Conservation (phyloP, 2,797 vertebrate genomes). For the Denticeps clupeoides region DNA sequence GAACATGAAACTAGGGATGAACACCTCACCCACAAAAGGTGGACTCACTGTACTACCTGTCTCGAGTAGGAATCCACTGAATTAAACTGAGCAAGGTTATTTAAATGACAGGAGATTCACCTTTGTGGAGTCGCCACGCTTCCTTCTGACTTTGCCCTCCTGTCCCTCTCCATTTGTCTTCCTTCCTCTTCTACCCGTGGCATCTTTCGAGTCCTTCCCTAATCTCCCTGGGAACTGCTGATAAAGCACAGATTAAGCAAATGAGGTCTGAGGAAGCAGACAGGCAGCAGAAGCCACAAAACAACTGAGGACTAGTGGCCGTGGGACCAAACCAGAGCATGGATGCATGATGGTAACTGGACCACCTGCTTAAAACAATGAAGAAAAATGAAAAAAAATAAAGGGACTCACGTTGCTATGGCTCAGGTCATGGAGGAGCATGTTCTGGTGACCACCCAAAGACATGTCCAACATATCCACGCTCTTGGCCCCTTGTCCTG, state of each 20-base stretch:
- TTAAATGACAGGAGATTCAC: no score
- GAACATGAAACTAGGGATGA: no score
- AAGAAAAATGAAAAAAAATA: no score
- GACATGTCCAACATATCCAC: slow-evolving; percentile 65
- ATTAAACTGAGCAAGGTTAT: neutral
- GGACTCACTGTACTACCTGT: no score
- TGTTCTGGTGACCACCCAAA: slow-evolving; percentile 64
- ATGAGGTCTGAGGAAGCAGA: neutral
- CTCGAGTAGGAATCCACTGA: no score
- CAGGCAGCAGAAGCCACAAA: neutral
- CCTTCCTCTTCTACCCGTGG: slow-evolving; percentile 75
- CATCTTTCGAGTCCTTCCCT: slow-evolving; percentile 72
- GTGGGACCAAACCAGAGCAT: no score
- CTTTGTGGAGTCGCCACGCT: slow-evolving; percentile 79
- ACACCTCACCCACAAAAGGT: no score
- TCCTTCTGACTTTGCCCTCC: slow-evolving; percentile 87
- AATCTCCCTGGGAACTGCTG: slow-evolving; percentile 61
- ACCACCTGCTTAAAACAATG: no score
- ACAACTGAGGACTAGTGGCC: no score
- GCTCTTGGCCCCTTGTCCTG: slow-evolving; percentile 45
- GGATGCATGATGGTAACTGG: no score
- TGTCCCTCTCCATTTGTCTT: slow-evolving; percentile 86
- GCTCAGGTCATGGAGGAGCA: slow-evolving; percentile 84
- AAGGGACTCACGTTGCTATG: slow-evolving; percentile 53
- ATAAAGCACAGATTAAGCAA: slow-evolving; percentile 10